Base-by-base conservation (phyloP, 2,888 invertebrate genomes). In the Poecilus cupreus region DNA sequence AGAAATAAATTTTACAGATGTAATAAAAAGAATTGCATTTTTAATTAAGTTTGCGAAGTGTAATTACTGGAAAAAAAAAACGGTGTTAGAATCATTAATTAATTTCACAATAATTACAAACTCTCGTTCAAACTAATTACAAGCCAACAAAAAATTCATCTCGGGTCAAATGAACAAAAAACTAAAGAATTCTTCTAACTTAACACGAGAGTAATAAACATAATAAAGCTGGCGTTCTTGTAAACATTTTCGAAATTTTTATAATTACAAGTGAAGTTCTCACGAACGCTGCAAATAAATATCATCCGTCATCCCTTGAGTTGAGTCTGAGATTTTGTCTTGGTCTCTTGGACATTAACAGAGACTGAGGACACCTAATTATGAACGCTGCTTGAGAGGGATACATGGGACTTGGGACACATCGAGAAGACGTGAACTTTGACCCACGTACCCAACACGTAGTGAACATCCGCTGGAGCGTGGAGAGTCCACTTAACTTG, bases 211-310 rank as follows among this genome's bases (percentile, higher is more conserved):
- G 10, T 54, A 60, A 60, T 60, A 60, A 60, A 60, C 60, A 13
- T 26, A 54, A 16, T 49, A 49, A 5, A 54, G 18, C 54, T 11
- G 8, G 54, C 20, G 22, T 16, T 60, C 60, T 60, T 26, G 32
- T 13, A 26, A 22, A 57, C 76, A 76, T 77, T 77, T 77, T 77
- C 77, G 39, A 60, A 77, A 77, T 77, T 77, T 77, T 77, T 77
- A 77, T 77, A 77, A 77, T 77, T 77, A 77, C 77, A 18, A 20
- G 20, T 6, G 10, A 43, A 60, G 77, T 77, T 77, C 77, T 60
- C 77, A 77, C 43, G 60, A 54, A 22, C 8, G 22, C 37, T 46
- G 39, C 18, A 77, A 77, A 77, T 77, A 77, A 77, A 77, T 37
- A 54, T 37, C 13, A 20, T 18, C 57, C 37, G 32, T 54, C 76